Base-by-base conservation (phyloP, 2,888 invertebrate species). In the Tiphia femorata region DNA sequence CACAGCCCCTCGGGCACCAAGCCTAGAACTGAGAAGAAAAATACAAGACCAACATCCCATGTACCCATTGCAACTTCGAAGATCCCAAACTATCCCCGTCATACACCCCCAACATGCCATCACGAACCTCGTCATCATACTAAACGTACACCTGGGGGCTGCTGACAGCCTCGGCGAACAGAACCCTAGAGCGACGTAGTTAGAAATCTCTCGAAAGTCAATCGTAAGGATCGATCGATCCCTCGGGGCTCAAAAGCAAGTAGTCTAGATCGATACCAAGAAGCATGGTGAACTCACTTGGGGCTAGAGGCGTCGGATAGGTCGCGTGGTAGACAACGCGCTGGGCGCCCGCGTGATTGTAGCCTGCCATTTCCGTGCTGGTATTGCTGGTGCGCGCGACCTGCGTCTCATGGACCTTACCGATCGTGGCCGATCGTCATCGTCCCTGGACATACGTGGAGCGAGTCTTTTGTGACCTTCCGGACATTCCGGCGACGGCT, bases 311-410 rank as follows among this genome's bases (percentile, higher is more conserved):
- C 77, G 80, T 82, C 73, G 83, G 82, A 75, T 83, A 83, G 68
- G 82, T 80, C 75, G 82, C 80, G 75, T 83, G 83, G 76, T 83
- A 83, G 64, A 82, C 81, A 72, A 82, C 82, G 72, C 83, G 79
- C 75, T 83, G 82, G 61, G 79, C 73, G 71, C 79, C 81, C 75
- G 81, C 76, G 76, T 81, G 81, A 81, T 79, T 80, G 77, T 81
- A 82, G 64, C 80, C 81, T 69, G 83, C 81, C 83, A 83, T 83
- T 60, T 68, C 70, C 67, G 67, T 59, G 55, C 54, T 55, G 46
- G 48, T 57, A 62, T 58, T 64, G 65, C 58, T 69, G 56, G 65
- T 62, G 30, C 65, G 69, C 56, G 71, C 59, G 49, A 65, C 65
- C 68, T 68, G 63, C 63, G 61, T 33, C 14, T 33, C 65, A 50